Evolutionary conservation across 1,140 invertebrate species (phyloP).

Genomic region (Panulirus ornatus): DNA sequence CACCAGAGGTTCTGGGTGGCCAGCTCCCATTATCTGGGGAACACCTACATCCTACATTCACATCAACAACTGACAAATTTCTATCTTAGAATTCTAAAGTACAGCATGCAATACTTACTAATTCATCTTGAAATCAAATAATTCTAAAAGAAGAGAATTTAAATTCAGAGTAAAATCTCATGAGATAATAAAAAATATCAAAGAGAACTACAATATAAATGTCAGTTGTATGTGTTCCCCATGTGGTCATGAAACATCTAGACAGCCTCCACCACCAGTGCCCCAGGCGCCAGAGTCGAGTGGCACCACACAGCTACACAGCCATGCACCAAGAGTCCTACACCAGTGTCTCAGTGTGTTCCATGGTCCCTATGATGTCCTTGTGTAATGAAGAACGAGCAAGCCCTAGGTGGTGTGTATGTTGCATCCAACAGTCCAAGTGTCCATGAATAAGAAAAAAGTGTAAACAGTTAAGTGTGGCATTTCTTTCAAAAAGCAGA

Average conservation of each 20-base stretch:
- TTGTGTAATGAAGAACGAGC: not conserved
- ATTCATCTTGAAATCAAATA: not conserved
- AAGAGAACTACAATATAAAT: constrained; percentile 22
- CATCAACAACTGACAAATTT: constrained; percentile 27
- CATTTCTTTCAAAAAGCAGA: not conserved
- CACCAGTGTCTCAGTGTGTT: constrained; percentile 67
- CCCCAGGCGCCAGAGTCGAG: constrained; percentile 60
- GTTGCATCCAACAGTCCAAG: not conserved
- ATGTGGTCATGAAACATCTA: constrained; percentile 65
- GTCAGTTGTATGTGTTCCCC: constrained; percentile 54
- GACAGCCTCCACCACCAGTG: constrained; percentile 68
- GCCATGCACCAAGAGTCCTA: constrained; percentile 73
- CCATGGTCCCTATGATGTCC: constrained; percentile 40
- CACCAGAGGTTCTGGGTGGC: constrained; percentile 46
- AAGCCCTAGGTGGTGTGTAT: not conserved
- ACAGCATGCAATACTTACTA: constrained; percentile 20
- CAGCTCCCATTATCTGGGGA: constrained; percentile 48
- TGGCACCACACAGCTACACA: constrained; percentile 69
- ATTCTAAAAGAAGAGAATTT: not conserved
- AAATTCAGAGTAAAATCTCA: not conserved
- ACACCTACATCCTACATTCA: constrained; percentile 54
- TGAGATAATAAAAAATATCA: constrained; percentile 6
- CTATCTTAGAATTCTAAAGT: constrained; percentile 13
- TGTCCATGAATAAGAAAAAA: not conserved
- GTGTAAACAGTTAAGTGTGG: not conserved